These are phyloP conservation scores for Lysandra coridon DNA, from an alignment of 2,888 invertebrate genomes.

Conservation along the genomic window DNA sequence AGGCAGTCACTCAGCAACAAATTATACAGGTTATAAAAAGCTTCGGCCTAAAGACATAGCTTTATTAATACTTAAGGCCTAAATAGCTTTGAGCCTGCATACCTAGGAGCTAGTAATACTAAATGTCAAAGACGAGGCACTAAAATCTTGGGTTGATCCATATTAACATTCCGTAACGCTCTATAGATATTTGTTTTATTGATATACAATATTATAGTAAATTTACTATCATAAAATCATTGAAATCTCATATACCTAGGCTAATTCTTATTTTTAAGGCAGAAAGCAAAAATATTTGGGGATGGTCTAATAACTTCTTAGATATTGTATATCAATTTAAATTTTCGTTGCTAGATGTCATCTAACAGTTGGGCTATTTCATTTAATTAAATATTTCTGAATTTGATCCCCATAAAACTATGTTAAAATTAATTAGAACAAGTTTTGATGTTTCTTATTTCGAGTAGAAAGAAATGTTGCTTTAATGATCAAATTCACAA, in stretches of 20 bases:
- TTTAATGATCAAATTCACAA: slow-evolving; percentile 23
- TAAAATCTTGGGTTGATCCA: slow-evolving; percentile 11
- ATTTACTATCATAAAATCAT: neutral
- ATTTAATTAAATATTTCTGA: slow-evolving; percentile 20
- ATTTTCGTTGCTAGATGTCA: slow-evolving; percentile 3
- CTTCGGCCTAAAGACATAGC: neutral
- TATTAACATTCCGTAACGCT: slow-evolving; percentile 13
- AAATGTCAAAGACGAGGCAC: neutral
- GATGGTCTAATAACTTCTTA: neutral
- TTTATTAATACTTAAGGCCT: neutral
- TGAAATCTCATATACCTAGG: neutral
- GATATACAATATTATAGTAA: slow-evolving; percentile 25
- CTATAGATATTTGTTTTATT: neutral
- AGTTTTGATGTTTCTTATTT: neutral
- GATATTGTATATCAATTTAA: slow-evolving; percentile 29
- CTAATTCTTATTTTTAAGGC: too few species aligned
- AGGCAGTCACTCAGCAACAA: slow-evolving; percentile 79
- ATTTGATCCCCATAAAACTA: slow-evolving; percentile 8
- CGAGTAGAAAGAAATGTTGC: neutral
- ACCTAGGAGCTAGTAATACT: neutral
- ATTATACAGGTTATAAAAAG: slow-evolving; percentile 70
- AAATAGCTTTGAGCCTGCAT: neutral
- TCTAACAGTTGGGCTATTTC: neutral
- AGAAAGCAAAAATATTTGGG: neutral
- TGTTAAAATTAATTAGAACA: neutral